Base-by-base conservation (phyloP, 2,113 vertebrate genomes). In the Forbesichthys papilliferus region DNA sequence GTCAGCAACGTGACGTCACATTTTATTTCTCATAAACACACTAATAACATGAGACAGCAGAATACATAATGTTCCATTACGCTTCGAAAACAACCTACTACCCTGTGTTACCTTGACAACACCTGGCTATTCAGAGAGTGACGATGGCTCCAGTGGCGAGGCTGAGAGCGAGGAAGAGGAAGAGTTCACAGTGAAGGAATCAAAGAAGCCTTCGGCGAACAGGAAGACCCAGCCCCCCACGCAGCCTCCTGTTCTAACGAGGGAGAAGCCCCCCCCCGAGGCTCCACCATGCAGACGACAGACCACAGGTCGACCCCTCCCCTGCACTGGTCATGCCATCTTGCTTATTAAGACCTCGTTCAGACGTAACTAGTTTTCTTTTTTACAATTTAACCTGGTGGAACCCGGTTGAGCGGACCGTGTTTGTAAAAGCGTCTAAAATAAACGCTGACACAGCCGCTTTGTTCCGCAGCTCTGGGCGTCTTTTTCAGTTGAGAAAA, bases 91-190 rank as follows among this genome's bases (percentile, higher is more conserved):
- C 27, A 27, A 27, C 27, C 27, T 27, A 27, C 2, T 11, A n/a
- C 3, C 9, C 10, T 11, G 51, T 20, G 16, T 10, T 57, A 20
- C 3, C 20, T 57, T 57, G 10, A 16, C n/a, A 0, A 12, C 5
- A 11, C 66, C 75, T 84, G 58, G 82, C 85, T 92, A 86, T 58
- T 90, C 92, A 47, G 94, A 93, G 63, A 90, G 85, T 11, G 89
- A 93, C 16, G 88, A 92, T 12, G 87, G 94, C 75, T 93, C 90
- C 70, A 92, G 90, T 69, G 92, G 86, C 54, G 65, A 75, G 5
- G 85, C 88, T 52, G 91, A 86, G 57, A 92, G 90, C 1, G 83
- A 91, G n/a, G 92, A 94, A 11, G 93, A 95, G 1, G 85, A 91
- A 77, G 84, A 87, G 58, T 95, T 94, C 79, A 87, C 83, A 0